These are phyloP conservation scores for Halocynthia aurantium DNA, from an alignment of 23 tunicate species.

Conservation along the genomic window DNA sequence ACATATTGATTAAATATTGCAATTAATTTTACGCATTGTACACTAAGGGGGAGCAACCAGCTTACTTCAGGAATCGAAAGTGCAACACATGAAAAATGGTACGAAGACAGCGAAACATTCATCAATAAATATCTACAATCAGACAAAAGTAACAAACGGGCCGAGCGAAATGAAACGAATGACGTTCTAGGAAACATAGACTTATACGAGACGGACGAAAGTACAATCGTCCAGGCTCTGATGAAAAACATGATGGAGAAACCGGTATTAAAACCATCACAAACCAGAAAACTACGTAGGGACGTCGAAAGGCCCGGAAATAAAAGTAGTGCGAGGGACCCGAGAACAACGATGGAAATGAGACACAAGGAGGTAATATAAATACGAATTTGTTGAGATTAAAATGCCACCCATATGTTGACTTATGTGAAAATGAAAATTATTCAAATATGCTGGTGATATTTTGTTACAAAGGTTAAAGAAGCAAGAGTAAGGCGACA, in stretches of 20 bases:
- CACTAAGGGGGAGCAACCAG: not conserved
- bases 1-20: too few relatives aligned
- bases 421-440: not conserved
- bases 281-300: slow-evolving; percentile 21
- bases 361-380: slow-evolving; percentile 47
- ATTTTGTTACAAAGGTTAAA: slow-evolving; percentile 7
- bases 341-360: slow-evolving; percentile 42
- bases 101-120: slow-evolving; percentile 40
- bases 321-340: slow-evolving; percentile 15
- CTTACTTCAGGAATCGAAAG: slow-evolving; percentile 12
- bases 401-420: too few relatives aligned
- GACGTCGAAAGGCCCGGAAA: not conserved
- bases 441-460: not conserved
- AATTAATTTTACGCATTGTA: not conserved
- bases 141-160: not conserved
- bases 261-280: not conserved
- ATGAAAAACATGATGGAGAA: slow-evolving; percentile 31
- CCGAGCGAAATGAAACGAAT: not conserved
- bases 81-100: slow-evolving; percentile 31
- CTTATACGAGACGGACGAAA: slow-evolving; percentile 31
- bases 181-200: slow-evolving; percentile 28
- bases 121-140: slow-evolving; percentile 17
- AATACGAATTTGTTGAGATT: not conserved
- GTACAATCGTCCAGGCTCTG: slow-evolving; percentile 17
- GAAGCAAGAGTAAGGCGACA: slow-evolving; percentile 48